Evolutionary conservation across 2,888 invertebrate genomes (phyloP), one percentile per base, ranked within the genome.

Genomic region (Chrysomela aeneicollis): DNA sequence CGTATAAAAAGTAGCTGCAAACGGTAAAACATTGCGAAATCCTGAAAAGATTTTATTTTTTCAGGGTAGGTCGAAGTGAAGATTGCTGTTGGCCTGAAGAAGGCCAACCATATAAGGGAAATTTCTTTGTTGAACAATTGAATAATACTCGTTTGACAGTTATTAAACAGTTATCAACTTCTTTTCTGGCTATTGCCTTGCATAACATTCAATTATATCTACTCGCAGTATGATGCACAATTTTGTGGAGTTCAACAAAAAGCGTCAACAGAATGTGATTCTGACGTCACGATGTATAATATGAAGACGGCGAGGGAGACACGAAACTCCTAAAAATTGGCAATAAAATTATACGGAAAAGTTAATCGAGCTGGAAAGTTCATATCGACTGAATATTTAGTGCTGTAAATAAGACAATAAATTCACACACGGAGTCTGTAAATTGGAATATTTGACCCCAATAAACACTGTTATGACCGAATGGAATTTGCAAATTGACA

Each of bases 371-470:
- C 73, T 71, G 72, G 73, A 71, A 73, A 74, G 74, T 77, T 77
- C 76, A 79, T 78, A 78, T 78, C 77, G 77, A 76, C 76, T 76
- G 81, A 81, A 81, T 79, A 80, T 79, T 79, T 78, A 77, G 77
- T 75, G 72, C 76, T 77, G 77, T 76, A 80, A 79, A 79, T 78
- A 79, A 79, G 81, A 79, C 80, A 75, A 81, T 81, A 81, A 81
- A 81, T 81, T 80, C 78, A 70, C 75, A 68, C 73, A 70, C 71
- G 74, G 74, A 74, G 77, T 75, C 76, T 74, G 80, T 78, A 81
- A 81, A 82, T 82, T 82, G 81, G 81, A 82, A 82, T 82, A 82
- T 82, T 81, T 82, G 81, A 82, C 81, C 80, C 77, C 79, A 80
- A 81, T 82, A 82, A 82, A 80, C 79, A 78, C 66, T 78, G 77